phyloP scores from a whole-genome alignment of 2,888 invertebrate genomes.

The Xylophagus ater region DNA sequence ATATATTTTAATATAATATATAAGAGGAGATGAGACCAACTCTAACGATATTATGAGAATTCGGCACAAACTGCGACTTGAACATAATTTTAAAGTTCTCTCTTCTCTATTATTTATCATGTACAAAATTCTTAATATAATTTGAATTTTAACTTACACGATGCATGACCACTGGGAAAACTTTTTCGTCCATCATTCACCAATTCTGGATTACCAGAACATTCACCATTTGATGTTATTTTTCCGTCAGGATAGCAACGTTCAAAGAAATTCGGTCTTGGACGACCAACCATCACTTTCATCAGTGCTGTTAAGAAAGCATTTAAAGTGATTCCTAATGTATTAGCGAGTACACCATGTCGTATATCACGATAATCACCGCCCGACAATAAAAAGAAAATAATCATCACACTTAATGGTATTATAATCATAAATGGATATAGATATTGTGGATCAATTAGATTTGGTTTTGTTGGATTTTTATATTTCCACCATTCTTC shows the following conservation, averaged over 20 bases:
- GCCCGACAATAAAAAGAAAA: not conserved
- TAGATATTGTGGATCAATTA: not conserved
- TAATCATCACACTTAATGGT: not conserved
- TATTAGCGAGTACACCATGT: not conserved
- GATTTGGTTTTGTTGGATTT: not conserved
- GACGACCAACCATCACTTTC: slow-evolving; percentile 38
- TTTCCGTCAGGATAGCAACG: slow-evolving; percentile 65
- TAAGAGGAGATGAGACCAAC: slow-evolving; percentile 23
- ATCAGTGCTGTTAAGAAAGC: not conserved
- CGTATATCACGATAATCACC: not conserved
- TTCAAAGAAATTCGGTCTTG: slow-evolving; percentile 67
- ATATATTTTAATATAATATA: slow-evolving; percentile 3
- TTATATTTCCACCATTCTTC: slow-evolving; percentile 10
- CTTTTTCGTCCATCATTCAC: slow-evolving; percentile 66
- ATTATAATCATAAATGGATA: not conserved
- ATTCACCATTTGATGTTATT: slow-evolving; percentile 44
- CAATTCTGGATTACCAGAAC: slow-evolving; percentile 50
- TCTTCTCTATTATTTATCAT: too few relatives aligned
- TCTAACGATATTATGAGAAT: not conserved
- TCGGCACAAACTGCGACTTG: too few relatives aligned
- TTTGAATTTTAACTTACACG: slow-evolving; percentile 41
- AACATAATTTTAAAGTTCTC: too few relatives aligned
- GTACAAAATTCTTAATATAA: too few relatives aligned
- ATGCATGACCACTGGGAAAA: slow-evolving; percentile 74
- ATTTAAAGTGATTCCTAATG: not conserved